phyloP scores from a whole-genome alignment of 37 sponge, comb jelly and placozoan genomes.

The Chondrilla cf. caribensis region DNA sequence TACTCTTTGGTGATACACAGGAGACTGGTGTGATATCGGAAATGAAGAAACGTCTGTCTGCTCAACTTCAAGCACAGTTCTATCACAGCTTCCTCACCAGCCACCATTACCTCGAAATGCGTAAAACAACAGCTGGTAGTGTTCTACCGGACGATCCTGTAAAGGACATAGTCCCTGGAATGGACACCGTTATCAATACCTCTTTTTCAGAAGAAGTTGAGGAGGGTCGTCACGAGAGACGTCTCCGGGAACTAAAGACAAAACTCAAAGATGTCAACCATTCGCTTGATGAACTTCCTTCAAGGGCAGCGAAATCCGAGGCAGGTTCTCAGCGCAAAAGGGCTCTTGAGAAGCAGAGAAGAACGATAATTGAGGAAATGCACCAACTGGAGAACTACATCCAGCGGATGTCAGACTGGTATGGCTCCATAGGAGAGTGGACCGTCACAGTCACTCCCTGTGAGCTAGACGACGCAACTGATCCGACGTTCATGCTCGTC shows the following conservation, averaged over 20 bases:
- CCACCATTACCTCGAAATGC: constrained; percentile 44
- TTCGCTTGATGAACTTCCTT: constrained; percentile 32
- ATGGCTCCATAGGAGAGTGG: constrained; percentile 65
- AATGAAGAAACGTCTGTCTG: constrained; percentile 32
- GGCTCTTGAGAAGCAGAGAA: constrained; percentile 38
- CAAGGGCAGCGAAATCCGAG: not conserved
- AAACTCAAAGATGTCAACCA: constrained; percentile 35
- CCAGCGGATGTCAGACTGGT: constrained; percentile 71
- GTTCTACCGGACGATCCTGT: not conserved
- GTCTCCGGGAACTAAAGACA: constrained; percentile 34
- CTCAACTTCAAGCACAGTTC: constrained; percentile 47
- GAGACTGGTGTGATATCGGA: not conserved
- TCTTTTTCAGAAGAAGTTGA: constrained; percentile 3
- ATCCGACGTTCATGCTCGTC: constrained; percentile 53
- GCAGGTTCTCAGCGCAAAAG: constrained; percentile 23
- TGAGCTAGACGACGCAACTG: constrained; percentile 33
- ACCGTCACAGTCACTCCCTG: constrained; percentile 40
- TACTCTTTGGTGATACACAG: not conserved
- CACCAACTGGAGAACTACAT: constrained; percentile 72
- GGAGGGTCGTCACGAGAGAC: constrained; percentile 40
- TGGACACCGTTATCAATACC: not conserved
- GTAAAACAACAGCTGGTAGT: not conserved
- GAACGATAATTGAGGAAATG: constrained; percentile 37
- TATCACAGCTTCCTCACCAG: constrained; percentile 56
- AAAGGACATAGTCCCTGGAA: not conserved